Evolutionary conservation across 2,888 invertebrate genomes (phyloP).

Genomic region (Drosophila trichaetosa): DNA sequence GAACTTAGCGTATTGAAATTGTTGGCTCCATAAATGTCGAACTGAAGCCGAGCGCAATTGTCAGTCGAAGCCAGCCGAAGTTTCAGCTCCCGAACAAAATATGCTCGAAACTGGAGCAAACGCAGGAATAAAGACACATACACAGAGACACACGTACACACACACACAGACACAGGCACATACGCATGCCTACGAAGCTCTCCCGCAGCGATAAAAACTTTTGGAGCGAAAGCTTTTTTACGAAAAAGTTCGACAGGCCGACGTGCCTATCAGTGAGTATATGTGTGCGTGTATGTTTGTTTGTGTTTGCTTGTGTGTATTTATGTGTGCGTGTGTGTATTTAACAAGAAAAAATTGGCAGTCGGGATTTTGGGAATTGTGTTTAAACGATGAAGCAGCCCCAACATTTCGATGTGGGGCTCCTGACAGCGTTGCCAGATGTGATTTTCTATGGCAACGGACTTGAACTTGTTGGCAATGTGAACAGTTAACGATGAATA

Average conservation of each 20-base stretch:
- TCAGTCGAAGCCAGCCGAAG: slow-evolving; percentile 45
- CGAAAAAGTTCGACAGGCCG: slow-evolving; percentile 59
- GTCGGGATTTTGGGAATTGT: slow-evolving; percentile 72
- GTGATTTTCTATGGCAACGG: slow-evolving; percentile 47
- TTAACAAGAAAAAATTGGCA: slow-evolving; percentile 70
- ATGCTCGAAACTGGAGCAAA: slow-evolving; percentile 71
- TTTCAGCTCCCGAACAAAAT: slow-evolving; percentile 34
- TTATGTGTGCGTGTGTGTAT: slow-evolving; percentile 43
- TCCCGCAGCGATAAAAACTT: slow-evolving; percentile 46
- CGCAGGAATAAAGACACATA: slow-evolving; percentile 48
- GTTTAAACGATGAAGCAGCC: slow-evolving; percentile 46
- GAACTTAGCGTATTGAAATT: slow-evolving; percentile 81
- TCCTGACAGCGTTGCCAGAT: slow-evolving; percentile 70
- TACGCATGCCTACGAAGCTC: slow-evolving; percentile 36
- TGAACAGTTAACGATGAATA: slow-evolving; percentile 12
- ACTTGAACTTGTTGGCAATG: slow-evolving; percentile 66
- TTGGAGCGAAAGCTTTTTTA: slow-evolving; percentile 74
- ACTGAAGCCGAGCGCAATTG: slow-evolving; percentile 46
- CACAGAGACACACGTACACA: slow-evolving; percentile 22
- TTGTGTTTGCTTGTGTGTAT: neutral
- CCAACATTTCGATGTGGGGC: neutral
- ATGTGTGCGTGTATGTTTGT: neutral
- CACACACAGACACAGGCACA: slow-evolving; percentile 5
- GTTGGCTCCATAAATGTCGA: slow-evolving; percentile 53
- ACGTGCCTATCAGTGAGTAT: slow-evolving; percentile 39